Evolutionary conservation across 2,888 invertebrate genomes (phyloP), one percentile per base, ranked within the genome.

Genomic region (Diaphora mendica): DNA sequence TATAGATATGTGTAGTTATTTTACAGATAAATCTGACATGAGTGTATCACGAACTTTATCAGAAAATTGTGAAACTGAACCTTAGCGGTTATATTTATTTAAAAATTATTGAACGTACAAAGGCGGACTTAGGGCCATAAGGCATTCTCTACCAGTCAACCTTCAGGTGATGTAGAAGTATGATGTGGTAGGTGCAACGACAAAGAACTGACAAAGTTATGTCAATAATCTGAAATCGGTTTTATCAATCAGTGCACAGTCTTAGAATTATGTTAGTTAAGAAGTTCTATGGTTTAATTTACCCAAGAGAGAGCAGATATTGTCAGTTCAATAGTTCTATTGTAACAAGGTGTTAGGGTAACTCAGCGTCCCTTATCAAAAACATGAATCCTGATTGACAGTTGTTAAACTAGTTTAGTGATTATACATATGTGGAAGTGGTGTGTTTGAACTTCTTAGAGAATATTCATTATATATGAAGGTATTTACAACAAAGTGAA

Each of bases 351-450:
- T 71, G 64, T 26, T 64, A 64, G 64, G 20, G 20, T 65, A 51
- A 64, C 64, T 64, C 64, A 48, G 44, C 70, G 51, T 35, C 70
- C 70, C 51, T 51, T 51, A 71, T 71, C 64, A 70, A 30, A 64
- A 64, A 71, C 70, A 64, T 51, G 48, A 48, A 44, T 64, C 64
- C 64, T 39, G 64, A 26, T 65, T 51, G 64, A 11, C 11, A 64
- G 62, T 48, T 64, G 30, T 64, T n/a, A 51, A 70, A 48, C 64
- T 65, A 35, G 23, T 39, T 33, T 33, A 23, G 7, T 5, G 48
- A 62, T 23, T 39, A 39, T 33, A 33, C 33, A 33, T 33, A 35
- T 62, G 30, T 62, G 62, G 7, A 30, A 30, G 62, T 17, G 30
- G 30, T 30, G 15, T 62, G 26, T 62, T 4, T 62, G 17, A 30